Conservation (phyloP, 2,113 vertebrate genomes). For the Meleagris gallopavo region DNA sequence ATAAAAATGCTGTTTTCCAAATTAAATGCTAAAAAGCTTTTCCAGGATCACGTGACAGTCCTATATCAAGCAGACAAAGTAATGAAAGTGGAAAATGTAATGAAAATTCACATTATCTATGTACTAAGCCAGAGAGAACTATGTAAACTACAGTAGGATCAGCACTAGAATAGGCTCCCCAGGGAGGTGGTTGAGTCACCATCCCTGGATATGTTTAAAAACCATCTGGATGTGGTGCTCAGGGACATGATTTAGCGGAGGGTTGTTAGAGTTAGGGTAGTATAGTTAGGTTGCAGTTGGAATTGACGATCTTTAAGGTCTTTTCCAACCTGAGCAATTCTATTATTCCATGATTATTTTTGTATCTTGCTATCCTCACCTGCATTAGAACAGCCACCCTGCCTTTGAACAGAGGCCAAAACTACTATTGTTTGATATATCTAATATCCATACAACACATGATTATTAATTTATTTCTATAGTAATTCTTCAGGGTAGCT, state of each 20-base stretch:
- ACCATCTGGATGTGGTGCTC: too few species aligned
- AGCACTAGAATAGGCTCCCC: too few species aligned
- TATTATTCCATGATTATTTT: neutral
- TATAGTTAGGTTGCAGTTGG: too few species aligned
- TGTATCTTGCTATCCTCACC: neutral
- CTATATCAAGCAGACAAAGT: neutral
- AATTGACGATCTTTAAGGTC: too few species aligned
- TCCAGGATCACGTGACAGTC: neutral
- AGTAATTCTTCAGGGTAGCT: neutral
- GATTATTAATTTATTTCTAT: neutral
- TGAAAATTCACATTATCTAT: neutral
- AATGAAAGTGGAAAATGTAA: neutral
- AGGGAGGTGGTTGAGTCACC: too few species aligned
- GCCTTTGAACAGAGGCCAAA: neutral
- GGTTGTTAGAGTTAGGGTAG: too few species aligned
- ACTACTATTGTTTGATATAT: neutral
- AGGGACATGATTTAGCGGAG: too few species aligned
- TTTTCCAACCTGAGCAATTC: too few species aligned
- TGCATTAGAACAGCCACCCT: neutral
- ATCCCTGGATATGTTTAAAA: too few species aligned
- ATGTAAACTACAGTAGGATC: neutral
- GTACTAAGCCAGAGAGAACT: neutral
- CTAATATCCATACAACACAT: neutral
- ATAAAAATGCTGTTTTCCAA: neutral
- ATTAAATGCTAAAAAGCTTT: neutral